Percentiles rank a stretch among this genome's conserved stretches.
Conservation (phyloP, 2,113 vertebrate species). For the Takifugu flavidus region DNA sequence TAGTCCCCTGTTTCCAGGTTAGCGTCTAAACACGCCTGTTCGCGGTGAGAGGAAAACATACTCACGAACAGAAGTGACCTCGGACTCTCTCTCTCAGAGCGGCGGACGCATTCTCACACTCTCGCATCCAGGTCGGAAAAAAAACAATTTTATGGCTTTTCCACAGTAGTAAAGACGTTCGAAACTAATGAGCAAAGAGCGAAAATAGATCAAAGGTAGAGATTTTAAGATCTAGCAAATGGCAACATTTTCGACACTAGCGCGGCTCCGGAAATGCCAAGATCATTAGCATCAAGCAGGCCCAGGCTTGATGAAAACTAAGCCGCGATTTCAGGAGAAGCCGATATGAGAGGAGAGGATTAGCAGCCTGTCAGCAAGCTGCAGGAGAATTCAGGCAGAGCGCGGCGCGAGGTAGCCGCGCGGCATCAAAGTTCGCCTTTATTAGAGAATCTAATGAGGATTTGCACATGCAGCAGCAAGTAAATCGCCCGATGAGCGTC, state of each 20-base stretch:
- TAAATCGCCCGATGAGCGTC: constrained; percentile 32
- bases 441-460: constrained; percentile 47
- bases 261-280: constrained; percentile 48
- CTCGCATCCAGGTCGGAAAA: too few species aligned
- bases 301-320: constrained; percentile 48
- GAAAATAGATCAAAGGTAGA: too few species aligned
- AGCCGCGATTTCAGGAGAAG: constrained; percentile 56
- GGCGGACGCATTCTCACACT: not conserved
- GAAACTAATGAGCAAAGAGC: too few species aligned
- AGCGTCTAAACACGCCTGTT: too few species aligned
- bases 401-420: constrained; percentile 21
- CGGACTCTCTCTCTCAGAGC: too few species aligned
- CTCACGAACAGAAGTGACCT: too few species aligned
- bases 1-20: too few species aligned
- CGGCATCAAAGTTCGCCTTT: constrained; percentile 59
- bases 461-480: constrained; percentile 37
- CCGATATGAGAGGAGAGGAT: constrained; percentile 52
- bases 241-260: constrained; percentile 5
- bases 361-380: constrained; percentile 47
- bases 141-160: too few species aligned
- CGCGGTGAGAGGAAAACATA: too few species aligned
- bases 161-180: too few species aligned
- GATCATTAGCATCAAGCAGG: constrained; percentile 62
- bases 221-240: too few species aligned
- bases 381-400: constrained; percentile 31